These are phyloP conservation scores for Temnothorax curvispinosus DNA, from an alignment of 1,140 invertebrate species.

Conservation along the genomic window DNA sequence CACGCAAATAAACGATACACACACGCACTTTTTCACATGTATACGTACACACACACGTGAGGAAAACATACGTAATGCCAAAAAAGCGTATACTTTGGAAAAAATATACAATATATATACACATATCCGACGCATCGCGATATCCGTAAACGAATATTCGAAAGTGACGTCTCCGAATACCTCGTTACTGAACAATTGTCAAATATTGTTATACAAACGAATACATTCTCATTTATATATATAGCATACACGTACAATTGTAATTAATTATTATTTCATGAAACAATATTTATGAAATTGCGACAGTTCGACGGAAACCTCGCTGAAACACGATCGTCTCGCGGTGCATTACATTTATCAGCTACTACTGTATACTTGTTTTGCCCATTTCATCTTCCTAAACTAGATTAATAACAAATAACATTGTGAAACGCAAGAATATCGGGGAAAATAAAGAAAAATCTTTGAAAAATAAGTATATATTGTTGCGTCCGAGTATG, in stretches of 20 bases:
- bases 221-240: constrained; percentile 70
- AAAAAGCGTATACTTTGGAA: constrained; percentile 47
- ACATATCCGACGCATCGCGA: neutral
- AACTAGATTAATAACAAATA: constrained; percentile 79
- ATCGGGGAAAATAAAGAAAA: constrained; percentile 76
- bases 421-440: constrained; percentile 78
- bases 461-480: constrained; percentile 52
- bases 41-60: constrained; percentile 19
- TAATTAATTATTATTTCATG: constrained; percentile 68
- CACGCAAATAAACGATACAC: constrained; percentile 44
- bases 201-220: constrained; percentile 52
- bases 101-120: neutral
- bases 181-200: constrained; percentile 58
- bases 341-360: constrained; percentile 78
- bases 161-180: constrained; percentile 38
- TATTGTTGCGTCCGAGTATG: neutral
- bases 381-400: constrained; percentile 81
- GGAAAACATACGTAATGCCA: constrained; percentile 55
- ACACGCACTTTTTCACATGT: constrained; percentile 22
- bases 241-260: constrained; percentile 60
- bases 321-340: constrained; percentile 67
- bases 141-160: constrained; percentile 59
- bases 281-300: constrained; percentile 53
- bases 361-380: constrained; percentile 77
- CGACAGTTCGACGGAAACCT: constrained; percentile 61